These are phyloP conservation scores for Poecile montanus DNA, from an alignment of 2,797 vertebrate species.

Conservation along the genomic window DNA sequence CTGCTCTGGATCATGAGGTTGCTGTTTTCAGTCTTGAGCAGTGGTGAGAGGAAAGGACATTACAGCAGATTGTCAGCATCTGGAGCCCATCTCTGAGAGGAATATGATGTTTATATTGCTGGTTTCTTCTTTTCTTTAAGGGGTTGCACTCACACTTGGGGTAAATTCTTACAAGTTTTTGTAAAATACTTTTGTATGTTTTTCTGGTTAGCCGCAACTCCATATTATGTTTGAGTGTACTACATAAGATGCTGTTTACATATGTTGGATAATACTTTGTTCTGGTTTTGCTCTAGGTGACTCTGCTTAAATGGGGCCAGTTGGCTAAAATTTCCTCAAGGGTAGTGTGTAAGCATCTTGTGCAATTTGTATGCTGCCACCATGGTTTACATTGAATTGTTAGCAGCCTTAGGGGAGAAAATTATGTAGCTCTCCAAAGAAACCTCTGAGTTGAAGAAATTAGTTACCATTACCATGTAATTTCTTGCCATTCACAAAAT, in stretches of 20 bases:
- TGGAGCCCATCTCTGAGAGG: not conserved
- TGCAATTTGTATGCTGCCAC: not conserved
- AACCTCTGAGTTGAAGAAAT: not conserved
- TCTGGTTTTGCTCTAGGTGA: not conserved
- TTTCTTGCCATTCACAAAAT: not conserved
- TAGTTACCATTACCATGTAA: not conserved
- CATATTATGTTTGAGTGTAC: not conserved
- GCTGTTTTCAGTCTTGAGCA: not conserved
- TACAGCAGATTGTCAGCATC: not conserved
- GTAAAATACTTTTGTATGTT: not conserved
- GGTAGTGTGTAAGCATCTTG: not conserved
- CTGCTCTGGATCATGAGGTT: not conserved
- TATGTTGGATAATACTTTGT: not conserved
- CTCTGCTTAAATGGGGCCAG: not conserved
- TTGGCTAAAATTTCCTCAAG: not conserved
- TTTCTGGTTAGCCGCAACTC: not conserved
- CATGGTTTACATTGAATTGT: not conserved
- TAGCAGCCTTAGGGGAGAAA: not conserved
- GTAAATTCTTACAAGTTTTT: not conserved
- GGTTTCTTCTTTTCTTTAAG: not conserved
- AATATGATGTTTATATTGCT: not conserved
- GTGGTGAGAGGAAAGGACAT: not conserved
- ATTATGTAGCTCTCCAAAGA: not conserved
- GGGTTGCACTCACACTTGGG: not conserved
- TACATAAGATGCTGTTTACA: fast-evolving